These are phyloP conservation scores for Hylia prasina DNA, from an alignment of 2,113 vertebrate genomes.

Conservation along the genomic window DNA sequence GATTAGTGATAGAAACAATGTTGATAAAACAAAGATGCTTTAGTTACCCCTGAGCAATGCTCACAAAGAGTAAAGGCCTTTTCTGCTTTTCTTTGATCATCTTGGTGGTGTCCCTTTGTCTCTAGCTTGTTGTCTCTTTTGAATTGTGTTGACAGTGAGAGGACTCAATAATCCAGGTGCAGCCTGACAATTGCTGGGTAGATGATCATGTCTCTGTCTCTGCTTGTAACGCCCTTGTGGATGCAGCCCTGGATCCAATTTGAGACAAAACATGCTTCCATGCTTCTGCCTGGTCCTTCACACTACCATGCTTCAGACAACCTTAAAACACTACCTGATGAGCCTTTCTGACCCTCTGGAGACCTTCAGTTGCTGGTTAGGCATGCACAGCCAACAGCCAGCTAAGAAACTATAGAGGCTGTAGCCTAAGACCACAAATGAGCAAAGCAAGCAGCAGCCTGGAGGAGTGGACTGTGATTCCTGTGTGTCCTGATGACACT, in stretches of 20 bases:
- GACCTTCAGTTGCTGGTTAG: background rate
- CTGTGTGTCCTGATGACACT: background rate
- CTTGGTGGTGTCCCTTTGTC: background rate
- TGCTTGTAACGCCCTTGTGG: background rate
- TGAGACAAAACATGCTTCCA: background rate
- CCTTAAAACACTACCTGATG: background rate
- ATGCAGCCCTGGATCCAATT: background rate
- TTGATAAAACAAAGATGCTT: background rate
- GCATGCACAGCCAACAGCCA: background rate
- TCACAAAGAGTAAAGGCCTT: background rate
- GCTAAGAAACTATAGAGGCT: background rate
- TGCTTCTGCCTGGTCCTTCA: background rate
- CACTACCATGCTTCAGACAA: background rate
- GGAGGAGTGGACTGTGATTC: background rate
- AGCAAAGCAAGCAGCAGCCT: background rate
- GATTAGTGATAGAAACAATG: background rate
- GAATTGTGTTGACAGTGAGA: background rate
- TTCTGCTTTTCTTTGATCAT: background rate
- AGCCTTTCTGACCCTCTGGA: background rate
- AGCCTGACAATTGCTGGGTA: background rate
- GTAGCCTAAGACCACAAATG: background rate
- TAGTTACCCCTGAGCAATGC: background rate
- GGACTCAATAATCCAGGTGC: background rate
- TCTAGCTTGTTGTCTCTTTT: background rate
- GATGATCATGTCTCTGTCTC: background rate